A percentile compares a stretch with the other conserved stretches of the same genome.
phyloP scores from a whole-genome alignment of 2,888 invertebrate genomes.

The Leucoma salicis region DNA sequence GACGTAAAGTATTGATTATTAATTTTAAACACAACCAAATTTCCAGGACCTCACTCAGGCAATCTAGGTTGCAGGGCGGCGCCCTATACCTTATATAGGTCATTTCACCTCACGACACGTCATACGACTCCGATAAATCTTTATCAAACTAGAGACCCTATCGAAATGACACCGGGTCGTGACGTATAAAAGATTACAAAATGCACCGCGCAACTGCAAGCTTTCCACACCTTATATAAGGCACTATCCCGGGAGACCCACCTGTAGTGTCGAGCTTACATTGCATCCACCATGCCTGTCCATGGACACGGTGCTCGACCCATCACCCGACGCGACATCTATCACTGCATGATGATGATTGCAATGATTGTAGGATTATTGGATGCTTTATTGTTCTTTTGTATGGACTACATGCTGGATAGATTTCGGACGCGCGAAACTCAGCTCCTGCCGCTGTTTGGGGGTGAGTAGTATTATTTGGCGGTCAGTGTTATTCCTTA shows the following conservation, averaged over 20 bases:
- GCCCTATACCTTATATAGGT: not conserved
- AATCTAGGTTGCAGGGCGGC: not conserved
- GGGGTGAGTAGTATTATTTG: not conserved
- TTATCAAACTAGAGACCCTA: not conserved
- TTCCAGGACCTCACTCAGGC: not conserved
- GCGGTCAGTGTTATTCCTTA: too few relatives aligned
- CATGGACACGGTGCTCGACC: not conserved
- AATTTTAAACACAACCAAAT: not conserved
- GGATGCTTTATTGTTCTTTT: not conserved
- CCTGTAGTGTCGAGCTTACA: not conserved
- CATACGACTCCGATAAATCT: not conserved
- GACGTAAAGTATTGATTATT: too few relatives aligned
- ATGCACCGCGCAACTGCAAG: conserved; percentile 2
- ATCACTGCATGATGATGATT: not conserved
- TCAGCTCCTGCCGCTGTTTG: too few relatives aligned
- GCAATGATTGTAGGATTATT: not conserved
- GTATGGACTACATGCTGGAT: too few relatives aligned
- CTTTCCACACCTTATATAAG: not conserved
- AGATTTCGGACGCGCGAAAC: too few relatives aligned
- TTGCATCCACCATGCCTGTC: not conserved
- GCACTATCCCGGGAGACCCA: not conserved
- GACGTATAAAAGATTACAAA: not conserved
- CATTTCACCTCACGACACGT: not conserved
- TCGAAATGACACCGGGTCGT: conserved; percentile 1
- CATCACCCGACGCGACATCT: not conserved